phyloP scores from a whole-genome alignment of 2,888 invertebrate species.

The Meloe dianella region DNA sequence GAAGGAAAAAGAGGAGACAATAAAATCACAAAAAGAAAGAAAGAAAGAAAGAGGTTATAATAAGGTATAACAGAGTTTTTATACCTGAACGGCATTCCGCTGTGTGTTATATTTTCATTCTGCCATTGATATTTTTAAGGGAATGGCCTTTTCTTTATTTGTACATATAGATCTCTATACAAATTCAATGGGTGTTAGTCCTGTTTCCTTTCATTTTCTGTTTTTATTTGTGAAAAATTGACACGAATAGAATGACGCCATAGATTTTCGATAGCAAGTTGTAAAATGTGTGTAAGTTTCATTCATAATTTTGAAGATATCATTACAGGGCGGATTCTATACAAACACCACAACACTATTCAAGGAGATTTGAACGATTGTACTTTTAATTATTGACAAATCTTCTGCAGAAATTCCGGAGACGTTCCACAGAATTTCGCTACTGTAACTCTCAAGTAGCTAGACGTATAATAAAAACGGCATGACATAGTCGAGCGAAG shows the following conservation, averaged over 20 bases:
- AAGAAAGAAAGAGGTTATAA: conserved; percentile 4
- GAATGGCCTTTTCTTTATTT: conserved; percentile 1
- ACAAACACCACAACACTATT: too few species aligned
- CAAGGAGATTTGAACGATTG: not conserved
- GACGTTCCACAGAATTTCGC: too few species aligned
- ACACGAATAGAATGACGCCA: not conserved
- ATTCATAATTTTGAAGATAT: conserved; percentile 8
- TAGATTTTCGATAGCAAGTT: not conserved
- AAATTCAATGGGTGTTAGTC: not conserved
- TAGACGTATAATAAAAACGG: too few species aligned
- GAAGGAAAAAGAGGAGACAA: not conserved
- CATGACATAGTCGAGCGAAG: too few species aligned
- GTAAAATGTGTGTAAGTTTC: not conserved
- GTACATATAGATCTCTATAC: not conserved
- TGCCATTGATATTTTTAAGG: conserved; percentile 6
- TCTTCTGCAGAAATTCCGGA: too few species aligned
- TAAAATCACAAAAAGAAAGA: not conserved
- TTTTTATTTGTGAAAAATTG: conserved; percentile 10
- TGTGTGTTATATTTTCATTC: conserved; percentile 1
- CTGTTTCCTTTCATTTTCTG: not conserved
- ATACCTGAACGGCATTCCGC: conserved; percentile 9
- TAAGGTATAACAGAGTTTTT: conserved; percentile 9
- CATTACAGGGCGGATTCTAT: not conserved
- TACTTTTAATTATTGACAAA: too few species aligned
- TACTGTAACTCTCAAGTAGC: too few species aligned